Evolutionary conservation across 2,797 vertebrate species (phyloP).

Genomic region (Oceanodroma leucorhoa): DNA sequence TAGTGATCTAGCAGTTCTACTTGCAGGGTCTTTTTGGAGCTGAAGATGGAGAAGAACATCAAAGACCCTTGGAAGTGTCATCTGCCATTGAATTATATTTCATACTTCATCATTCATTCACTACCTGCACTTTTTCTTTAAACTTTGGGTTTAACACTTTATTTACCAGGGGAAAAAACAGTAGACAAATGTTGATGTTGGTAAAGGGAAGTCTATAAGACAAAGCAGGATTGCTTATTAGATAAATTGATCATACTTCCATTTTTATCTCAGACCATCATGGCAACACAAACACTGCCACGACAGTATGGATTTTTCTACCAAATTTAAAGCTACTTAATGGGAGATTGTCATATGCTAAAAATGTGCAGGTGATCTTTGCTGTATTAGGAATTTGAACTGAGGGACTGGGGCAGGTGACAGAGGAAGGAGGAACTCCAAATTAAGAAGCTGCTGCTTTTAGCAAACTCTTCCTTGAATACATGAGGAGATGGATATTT

Average conservation of each 20-base stretch:
- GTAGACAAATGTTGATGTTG: background rate
- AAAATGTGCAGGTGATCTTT: background rate
- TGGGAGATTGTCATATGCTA: background rate
- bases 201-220: background rate
- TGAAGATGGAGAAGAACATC: background rate
- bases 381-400: background rate
- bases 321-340: background rate
- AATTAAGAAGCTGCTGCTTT: conserved; percentile 9
- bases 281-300: background rate
- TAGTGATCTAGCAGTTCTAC: background rate
- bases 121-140: background rate
- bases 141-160: background rate
- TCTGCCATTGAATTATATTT: background rate
- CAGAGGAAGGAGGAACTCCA: background rate
- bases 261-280: background rate
- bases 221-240: background rate
- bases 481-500: background rate
- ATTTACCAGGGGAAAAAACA: background rate
- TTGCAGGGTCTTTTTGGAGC: background rate
- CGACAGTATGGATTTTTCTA: background rate
- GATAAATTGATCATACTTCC: background rate
- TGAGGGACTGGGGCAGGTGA: background rate
- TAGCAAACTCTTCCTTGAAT: background rate
- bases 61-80: background rate
- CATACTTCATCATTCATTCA: background rate